Evolutionary conservation across 2,113 vertebrate species (phyloP).

Genomic region (Varanus komodoensis): DNA sequence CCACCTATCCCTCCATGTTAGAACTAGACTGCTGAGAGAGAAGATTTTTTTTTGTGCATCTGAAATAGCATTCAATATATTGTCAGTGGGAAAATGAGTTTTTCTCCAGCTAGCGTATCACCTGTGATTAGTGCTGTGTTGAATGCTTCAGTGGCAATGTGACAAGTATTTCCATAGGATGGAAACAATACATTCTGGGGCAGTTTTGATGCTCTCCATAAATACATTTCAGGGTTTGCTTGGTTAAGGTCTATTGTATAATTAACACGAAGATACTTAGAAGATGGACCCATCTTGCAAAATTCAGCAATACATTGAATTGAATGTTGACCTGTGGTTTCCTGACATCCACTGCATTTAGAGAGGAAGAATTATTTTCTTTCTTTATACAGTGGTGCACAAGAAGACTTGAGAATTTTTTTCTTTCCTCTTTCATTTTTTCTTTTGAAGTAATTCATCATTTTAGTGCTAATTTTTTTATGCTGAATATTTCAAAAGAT

Average conservation of each 20-base stretch:
- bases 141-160: not conserved
- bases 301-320: not conserved
- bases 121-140: not conserved
- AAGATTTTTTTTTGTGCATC: not conserved
- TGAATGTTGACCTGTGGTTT: not conserved
- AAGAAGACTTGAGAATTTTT: not conserved
- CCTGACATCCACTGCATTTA: not conserved
- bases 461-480: not conserved
- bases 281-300: constrained; percentile 5
- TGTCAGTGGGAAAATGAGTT: not conserved
- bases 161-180: not conserved
- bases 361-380: not conserved
- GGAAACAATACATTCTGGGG: not conserved
- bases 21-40: not conserved
- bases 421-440: not conserved
- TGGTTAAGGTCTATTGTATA: not conserved
- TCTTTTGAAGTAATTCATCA: constrained; percentile 4
- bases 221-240: constrained; percentile 16
- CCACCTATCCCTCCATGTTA: not conserved
- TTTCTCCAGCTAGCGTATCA: not conserved
- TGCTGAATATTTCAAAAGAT: not conserved
- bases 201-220: not conserved
- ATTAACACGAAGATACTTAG: not conserved
- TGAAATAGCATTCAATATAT: not conserved
- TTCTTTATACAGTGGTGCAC: not conserved